Conservation (phyloP, 2,797 vertebrate genomes). For the Phrynocephalus forsythii region DNA sequence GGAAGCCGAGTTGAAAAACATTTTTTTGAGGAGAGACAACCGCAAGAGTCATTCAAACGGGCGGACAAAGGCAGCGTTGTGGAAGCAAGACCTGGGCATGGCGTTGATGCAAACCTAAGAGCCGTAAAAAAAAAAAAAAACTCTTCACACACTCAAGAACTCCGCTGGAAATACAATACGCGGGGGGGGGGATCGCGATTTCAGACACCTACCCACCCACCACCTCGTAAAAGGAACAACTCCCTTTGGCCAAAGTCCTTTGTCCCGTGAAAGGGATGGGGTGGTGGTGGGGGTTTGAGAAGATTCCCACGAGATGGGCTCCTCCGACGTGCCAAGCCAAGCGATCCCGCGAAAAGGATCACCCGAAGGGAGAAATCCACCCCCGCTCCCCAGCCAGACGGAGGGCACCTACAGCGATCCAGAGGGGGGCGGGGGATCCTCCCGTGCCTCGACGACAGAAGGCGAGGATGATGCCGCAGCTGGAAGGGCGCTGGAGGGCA, state of each 20-base stretch:
- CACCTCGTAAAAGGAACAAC: neutral
- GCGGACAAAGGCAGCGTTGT: neutral
- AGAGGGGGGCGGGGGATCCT: no score
- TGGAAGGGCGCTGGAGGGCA: neutral
- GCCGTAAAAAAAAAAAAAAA: neutral
- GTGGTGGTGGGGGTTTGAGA: no score
- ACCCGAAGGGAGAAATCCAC: no score
- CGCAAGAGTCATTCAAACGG: neutral
- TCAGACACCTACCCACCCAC: neutral
- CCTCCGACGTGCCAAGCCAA: neutral
- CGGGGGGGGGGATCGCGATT: neutral
- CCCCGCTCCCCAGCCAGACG: no score
- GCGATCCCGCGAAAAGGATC: no score
- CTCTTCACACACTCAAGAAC: neutral
- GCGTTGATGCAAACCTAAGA: neutral
- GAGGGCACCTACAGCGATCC: neutral
- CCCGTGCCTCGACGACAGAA: fast-evolving
- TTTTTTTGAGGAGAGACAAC: neutral
- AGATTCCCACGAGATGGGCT: neutral
- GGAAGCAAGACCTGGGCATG: neutral
- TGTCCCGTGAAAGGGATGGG: neutral
- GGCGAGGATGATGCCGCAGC: neutral
- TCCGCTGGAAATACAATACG: neutral
- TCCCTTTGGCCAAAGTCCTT: neutral
- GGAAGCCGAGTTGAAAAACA: conserved; percentile 8